Conservation (phyloP, 92 coral and sea anemone genomes). For the Palythoa heliodiscus region DNA sequence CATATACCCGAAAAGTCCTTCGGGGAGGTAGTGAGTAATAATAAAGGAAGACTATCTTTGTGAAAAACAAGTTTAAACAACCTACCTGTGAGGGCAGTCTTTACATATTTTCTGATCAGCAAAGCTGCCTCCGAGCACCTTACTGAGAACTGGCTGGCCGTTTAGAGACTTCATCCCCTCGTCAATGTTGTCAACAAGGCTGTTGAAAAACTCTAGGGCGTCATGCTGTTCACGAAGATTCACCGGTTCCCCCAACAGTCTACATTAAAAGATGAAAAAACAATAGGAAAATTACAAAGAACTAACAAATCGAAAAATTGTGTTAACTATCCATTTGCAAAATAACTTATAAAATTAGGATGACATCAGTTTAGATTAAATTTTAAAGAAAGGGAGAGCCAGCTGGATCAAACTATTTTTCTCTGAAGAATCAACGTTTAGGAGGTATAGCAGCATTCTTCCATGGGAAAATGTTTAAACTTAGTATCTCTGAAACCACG, state of each 20-base stretch:
- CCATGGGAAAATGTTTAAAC: too few species aligned
- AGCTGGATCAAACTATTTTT: too few species aligned
- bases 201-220: conserved; percentile 96
- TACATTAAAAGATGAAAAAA: conserved; percentile 17
- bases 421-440: too few species aligned
- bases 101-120: conserved; percentile 99
- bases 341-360: too few species aligned
- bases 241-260: conserved; percentile 95
- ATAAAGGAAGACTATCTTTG: too few species aligned
- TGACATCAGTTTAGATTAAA: too few species aligned
- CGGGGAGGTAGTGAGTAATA: too few species aligned
- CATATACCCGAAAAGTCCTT: too few species aligned
- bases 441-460: too few species aligned
- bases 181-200: conserved; percentile 95
- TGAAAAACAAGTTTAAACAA: not conserved
- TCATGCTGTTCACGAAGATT: conserved; percentile 99
- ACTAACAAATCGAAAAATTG: not conserved
- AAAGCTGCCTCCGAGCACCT: conserved; percentile 92
- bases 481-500: too few species aligned
- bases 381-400: too few species aligned
- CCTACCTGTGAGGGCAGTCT: conserved; percentile 96
- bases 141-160: conserved; percentile 80
- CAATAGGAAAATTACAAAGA: not conserved
- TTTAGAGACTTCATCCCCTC: conserved; percentile 87
- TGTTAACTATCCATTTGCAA: too few species aligned